phyloP scores from a whole-genome alignment of 2,797 vertebrate genomes.

The Pseudochirops corinnae region DNA sequence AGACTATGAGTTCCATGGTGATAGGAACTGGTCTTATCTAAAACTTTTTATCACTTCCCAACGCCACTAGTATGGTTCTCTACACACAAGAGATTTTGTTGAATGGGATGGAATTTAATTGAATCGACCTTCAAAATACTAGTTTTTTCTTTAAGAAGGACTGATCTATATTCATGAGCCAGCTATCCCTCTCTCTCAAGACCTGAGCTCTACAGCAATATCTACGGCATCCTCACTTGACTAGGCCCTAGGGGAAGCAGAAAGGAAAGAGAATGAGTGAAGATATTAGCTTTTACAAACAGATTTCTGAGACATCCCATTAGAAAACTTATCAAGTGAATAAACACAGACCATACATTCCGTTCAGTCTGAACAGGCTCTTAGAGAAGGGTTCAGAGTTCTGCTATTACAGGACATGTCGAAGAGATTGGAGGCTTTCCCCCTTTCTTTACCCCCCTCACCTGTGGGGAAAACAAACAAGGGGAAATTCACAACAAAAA shows the following conservation, averaged over 20 bases:
- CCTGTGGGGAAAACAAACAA: conserved; percentile 52
- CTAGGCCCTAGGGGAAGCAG: conserved; percentile 16
- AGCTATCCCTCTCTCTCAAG: conserved; percentile 2
- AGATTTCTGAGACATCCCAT: conserved; percentile 28
- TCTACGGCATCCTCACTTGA: neutral
- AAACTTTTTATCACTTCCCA: neutral
- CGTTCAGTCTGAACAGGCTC: neutral
- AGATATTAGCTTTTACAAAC: conserved; percentile 4
- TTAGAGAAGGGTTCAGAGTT: neutral
- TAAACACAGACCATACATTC: neutral
- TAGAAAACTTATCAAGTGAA: conserved; percentile 20
- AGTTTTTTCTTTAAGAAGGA: neutral
- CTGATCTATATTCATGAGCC: conserved; percentile 9
- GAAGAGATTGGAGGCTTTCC: conserved; percentile 2
- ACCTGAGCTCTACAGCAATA: conserved; percentile 19
- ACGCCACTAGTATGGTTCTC: neutral
- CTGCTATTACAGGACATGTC: conserved; percentile 19
- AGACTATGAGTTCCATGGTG: neutral
- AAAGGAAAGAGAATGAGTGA: conserved; percentile 23
- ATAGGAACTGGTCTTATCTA: neutral
- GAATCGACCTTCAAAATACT: neutral
- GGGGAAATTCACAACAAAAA: conserved; percentile 37
- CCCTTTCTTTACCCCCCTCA: neutral
- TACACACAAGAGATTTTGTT: neutral
- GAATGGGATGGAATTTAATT: neutral